Evolutionary conservation across 1,140 invertebrate species (phyloP), one percentile per base, ranked within the genome.

Genomic region (Thrips palmi): DNA sequence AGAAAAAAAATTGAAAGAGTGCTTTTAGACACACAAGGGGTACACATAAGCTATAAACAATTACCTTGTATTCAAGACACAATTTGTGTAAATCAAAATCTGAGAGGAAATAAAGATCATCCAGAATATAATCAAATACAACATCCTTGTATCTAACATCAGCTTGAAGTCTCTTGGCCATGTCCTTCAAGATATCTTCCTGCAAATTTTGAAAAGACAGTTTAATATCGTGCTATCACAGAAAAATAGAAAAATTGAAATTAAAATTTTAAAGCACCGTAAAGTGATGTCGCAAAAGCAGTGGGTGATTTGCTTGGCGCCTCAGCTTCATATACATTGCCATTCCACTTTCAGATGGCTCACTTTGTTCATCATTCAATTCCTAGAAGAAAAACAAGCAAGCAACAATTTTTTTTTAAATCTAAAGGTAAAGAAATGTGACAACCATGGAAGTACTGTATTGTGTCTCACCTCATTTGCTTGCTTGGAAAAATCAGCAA

Each of bases 1-100:
- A 8, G 4, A 6, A 19, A 6, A 20, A 34, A 34, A 34, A n/a
- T 19, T 15, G 14, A 14, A 32, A 8, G 30, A 32, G 7, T 8
- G 14, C 8, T 32, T 35, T 21, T 20, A 17, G 7, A 22, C 10
- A 5, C 10, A 15, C 33, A 22, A 21, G 6, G 10, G 6, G 5
- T 27, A 33, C 11, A 7, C 29, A 31, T 18, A 42, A 27, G 23
- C 17, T 19, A 34, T 2, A n/a, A 22, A 31, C 23, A 43, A 53
- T 60, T 57, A 74, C 72, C 47, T 64, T 62, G 48, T 71, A 74
- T 12, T 61, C 57, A 38, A 65, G 59, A 28, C 83, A 77, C 11
- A 91, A 55, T 43, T 77, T 71, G 56, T 86, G 78, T 37, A 96
- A 74, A 51, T 92, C 81, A 59, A 88, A 94, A 62, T 97, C 92